These are phyloP conservation scores for Chlamydotis undulata DNA, from an alignment of 2,113 vertebrate genomes.

Conservation along the genomic window DNA sequence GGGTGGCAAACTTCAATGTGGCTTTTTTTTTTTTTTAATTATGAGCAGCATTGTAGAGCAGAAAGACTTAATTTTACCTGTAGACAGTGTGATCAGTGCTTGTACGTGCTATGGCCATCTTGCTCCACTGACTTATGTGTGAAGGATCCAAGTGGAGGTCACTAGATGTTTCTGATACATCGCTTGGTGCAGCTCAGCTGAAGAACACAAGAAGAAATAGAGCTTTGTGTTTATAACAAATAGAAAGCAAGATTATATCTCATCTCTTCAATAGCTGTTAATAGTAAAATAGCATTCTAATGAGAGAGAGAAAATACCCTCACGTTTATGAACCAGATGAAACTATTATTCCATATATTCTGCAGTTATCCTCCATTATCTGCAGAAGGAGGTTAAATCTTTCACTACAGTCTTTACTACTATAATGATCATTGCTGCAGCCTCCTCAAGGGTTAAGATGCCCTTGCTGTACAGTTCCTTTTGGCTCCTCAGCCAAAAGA, in stretches of 20 bases:
- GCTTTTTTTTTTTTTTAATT: background rate
- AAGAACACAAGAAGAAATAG: background rate
- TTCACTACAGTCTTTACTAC: background rate
- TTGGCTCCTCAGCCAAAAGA: background rate
- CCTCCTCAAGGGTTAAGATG: background rate
- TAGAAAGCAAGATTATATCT: background rate
- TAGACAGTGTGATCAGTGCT: no score
- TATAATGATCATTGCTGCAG: background rate
- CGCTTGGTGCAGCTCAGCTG: background rate
- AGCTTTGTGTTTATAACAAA: background rate
- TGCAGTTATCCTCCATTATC: background rate
- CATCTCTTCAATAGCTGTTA: background rate
- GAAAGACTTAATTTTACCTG: background rate
- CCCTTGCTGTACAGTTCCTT: background rate
- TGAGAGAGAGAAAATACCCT: background rate
- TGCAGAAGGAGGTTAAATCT: background rate
- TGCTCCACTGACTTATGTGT: background rate
- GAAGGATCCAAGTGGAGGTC: background rate
- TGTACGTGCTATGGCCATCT: background rate
- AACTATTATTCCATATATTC: background rate
- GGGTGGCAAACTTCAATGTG: background rate
- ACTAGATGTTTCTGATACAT: background rate
- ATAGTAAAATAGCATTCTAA: background rate
- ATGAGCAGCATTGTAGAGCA: background rate
- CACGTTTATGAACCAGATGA: background rate